Conservation (phyloP, 2,888 invertebrate genomes). For the Microdon myrmicae region DNA sequence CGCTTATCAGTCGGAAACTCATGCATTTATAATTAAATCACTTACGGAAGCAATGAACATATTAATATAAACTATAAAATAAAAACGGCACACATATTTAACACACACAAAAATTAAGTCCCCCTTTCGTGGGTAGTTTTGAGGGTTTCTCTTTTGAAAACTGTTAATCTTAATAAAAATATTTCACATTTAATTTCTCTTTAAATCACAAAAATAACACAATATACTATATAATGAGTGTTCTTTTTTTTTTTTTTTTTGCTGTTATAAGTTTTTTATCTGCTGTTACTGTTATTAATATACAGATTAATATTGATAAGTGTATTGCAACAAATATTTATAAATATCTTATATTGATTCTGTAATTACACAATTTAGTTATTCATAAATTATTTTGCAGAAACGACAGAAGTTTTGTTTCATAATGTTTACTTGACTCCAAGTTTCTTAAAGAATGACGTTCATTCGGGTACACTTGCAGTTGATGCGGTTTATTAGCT, state of each 20-base stretch:
- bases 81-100: too few species aligned
- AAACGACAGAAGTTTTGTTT: slow-evolving; percentile 92
- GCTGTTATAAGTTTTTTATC: slow-evolving; percentile 25
- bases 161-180: too few species aligned
- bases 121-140: too few species aligned
- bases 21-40: too few species aligned
- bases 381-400: slow-evolving; percentile 81
- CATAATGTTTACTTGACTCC: slow-evolving; percentile 96
- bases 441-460: slow-evolving; percentile 93
- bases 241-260: slow-evolving; percentile 16
- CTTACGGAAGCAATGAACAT: too few species aligned
- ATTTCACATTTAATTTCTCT: too few species aligned
- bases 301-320: slow-evolving; percentile 43
- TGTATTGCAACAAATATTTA: slow-evolving; percentile 39
- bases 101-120: too few species aligned
- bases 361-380: slow-evolving; percentile 14
- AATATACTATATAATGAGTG: too few species aligned
- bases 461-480: slow-evolving; percentile 96
- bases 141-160: too few species aligned
- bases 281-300: slow-evolving; percentile 22
- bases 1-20: too few species aligned
- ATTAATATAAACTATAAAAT: too few species aligned
- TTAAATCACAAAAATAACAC: too few species aligned
- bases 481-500: slow-evolving; percentile 94
- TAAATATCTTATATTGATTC: neutral